Evolutionary conservation across 2,888 invertebrate species (phyloP).

Genomic region (Philhelius pedissequus): DNA sequence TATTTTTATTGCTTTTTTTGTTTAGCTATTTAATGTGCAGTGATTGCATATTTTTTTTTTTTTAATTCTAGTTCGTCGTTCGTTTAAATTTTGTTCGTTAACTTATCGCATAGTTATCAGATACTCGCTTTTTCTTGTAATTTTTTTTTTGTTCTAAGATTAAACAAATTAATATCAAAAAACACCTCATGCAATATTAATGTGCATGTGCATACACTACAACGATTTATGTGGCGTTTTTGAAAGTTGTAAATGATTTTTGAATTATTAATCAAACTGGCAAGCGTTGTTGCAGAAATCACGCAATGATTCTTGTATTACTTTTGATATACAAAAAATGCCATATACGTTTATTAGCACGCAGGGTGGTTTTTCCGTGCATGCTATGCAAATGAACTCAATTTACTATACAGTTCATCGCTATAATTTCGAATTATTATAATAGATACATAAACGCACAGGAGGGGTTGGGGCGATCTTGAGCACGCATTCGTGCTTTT

Average conservation of each 20-base stretch:
- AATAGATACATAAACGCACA: slow-evolving; percentile 20
- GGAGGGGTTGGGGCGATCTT: slow-evolving; percentile 12
- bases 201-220: background rate
- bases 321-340: slow-evolving; percentile 22
- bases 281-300: slow-evolving; percentile 33
- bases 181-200: background rate
- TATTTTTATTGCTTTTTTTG: background rate
- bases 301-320: slow-evolving; percentile 55
- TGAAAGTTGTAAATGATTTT: slow-evolving; percentile 56
- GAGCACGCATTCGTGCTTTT: slow-evolving; percentile 40
- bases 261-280: slow-evolving; percentile 44
- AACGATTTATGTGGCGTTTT: slow-evolving; percentile 36
- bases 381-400: slow-evolving; percentile 29
- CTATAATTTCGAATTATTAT: background rate
- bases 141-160: background rate
- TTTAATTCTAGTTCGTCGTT: background rate
- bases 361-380: slow-evolving; percentile 46
- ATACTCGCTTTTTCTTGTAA: background rate
- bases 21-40: background rate
- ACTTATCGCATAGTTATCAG: background rate
- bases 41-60: too few relatives aligned
- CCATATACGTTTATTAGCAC: slow-evolving; percentile 41
- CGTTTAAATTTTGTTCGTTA: background rate
- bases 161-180: background rate
- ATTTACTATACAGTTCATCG: background rate